Percentiles rank a stretch among this genome's conserved stretches.
These are phyloP conservation scores for Rhagophthalmus giganteus DNA, from an alignment of 2,888 invertebrate species.

Conservation along the genomic window DNA sequence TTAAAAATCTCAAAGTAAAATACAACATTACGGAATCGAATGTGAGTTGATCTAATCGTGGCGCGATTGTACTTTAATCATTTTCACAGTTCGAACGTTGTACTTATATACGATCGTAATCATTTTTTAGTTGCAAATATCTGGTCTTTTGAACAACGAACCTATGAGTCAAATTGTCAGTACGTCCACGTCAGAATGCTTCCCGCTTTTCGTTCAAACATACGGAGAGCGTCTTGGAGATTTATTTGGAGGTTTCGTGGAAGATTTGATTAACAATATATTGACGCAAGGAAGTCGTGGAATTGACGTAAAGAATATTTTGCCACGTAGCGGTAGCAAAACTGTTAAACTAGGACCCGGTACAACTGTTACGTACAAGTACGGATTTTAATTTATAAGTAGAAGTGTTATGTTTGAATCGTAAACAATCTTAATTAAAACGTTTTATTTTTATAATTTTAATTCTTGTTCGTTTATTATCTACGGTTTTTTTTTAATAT, in stretches of 20 bases:
- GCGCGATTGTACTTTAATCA: no score
- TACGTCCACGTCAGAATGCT: slow-evolving; percentile 15
- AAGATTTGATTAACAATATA: slow-evolving; percentile 2
- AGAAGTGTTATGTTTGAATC: not conserved
- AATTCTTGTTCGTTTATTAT: not conserved
- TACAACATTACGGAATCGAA: no score
- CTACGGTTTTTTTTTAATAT: no score
- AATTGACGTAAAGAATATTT: not conserved
- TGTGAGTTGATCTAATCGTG: no score
- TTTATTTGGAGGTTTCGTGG: not conserved
- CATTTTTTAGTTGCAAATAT: not conserved
- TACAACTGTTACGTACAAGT: not conserved
- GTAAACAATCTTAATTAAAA: not conserved
- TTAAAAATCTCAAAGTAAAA: no score
- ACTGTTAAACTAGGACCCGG: not conserved
- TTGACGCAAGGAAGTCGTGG: not conserved
- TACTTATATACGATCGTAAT: not conserved
- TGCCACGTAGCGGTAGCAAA: not conserved
- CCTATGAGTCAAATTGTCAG: slow-evolving; percentile 22
- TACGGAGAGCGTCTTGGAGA: slow-evolving; percentile 9
- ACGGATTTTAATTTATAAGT: not conserved
- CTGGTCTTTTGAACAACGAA: slow-evolving; percentile 17
- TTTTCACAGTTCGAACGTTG: no score
- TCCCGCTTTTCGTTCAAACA: slow-evolving; percentile 12
- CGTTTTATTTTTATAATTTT: not conserved